Evolutionary conservation across 2,797 vertebrate genomes (phyloP).

Genomic region (Phalanger gymnotis): DNA sequence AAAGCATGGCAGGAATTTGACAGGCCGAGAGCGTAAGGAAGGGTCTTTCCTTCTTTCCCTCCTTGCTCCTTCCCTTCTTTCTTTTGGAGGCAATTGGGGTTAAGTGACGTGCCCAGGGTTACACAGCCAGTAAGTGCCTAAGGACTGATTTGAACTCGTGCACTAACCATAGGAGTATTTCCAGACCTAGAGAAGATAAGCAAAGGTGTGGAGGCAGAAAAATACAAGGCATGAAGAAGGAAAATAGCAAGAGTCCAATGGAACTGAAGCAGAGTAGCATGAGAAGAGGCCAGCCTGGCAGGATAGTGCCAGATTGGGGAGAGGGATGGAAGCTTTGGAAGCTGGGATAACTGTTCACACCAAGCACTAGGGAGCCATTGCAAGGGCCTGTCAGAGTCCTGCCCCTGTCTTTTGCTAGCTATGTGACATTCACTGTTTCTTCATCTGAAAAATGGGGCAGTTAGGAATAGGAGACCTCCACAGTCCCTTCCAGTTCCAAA

Average conservation of each 20-base stretch:
- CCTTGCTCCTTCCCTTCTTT: neutral
- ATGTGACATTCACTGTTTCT: neutral
- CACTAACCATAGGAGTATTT: neutral
- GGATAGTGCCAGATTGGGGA: neutral
- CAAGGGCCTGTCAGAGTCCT: neutral
- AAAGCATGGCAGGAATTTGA: neutral
- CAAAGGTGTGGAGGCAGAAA: neutral
- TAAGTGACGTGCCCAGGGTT: neutral
- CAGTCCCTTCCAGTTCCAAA: neutral
- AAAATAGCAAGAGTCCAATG: neutral
- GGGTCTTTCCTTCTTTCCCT: neutral
- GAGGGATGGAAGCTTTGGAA: neutral
- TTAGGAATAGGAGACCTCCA: neutral
- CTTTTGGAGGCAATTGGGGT: neutral
- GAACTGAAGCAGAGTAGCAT: too few species aligned
- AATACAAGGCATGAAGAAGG: neutral
- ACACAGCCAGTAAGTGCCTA: neutral
- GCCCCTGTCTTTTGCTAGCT: neutral
- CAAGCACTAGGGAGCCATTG: neutral
- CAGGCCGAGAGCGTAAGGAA: neutral
- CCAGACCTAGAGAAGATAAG: neutral
- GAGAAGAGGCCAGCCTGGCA: neutral
- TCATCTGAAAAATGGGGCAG: neutral
- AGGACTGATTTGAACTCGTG: neutral
- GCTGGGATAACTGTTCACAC: neutral